phyloP scores from a whole-genome alignment of 2,113 vertebrate species.

The crab-eating macaque (Macaca fascicularis) region T2T-MFA8v1.1 NC_088377.1:97502001-97502500 shows the following conservation, averaged over 20 bases:
- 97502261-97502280: background rate
- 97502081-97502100: background rate
- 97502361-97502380: background rate
- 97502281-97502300: background rate
- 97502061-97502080: background rate
- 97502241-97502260: background rate
- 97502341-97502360: background rate
- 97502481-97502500: background rate
- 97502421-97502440: background rate
- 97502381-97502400: background rate
- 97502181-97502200: background rate
- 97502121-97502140: background rate
- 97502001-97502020: background rate
- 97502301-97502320: background rate
- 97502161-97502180: background rate
- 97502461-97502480: background rate
- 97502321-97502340: background rate
- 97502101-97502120: background rate
- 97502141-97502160: background rate
- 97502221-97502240: background rate
- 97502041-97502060: background rate
- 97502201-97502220: background rate
- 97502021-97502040: background rate
- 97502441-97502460: background rate
- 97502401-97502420: background rate